A percentile compares a stretch with the other conserved stretches of the same genome.
Conservation (phyloP, 2,113 vertebrate species). For the Arenaria interpres region DNA sequence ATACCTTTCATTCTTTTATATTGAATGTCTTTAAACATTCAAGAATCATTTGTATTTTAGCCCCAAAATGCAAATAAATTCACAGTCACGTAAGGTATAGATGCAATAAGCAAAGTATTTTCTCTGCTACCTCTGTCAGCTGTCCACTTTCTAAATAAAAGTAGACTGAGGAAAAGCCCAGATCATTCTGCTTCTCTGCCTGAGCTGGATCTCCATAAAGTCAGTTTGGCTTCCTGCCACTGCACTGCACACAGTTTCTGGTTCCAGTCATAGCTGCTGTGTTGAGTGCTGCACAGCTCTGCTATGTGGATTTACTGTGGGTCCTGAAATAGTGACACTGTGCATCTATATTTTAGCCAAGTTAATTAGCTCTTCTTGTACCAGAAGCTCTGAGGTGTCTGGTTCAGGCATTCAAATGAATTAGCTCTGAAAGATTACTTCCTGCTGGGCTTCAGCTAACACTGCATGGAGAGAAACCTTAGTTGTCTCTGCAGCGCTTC, state of each 20-base stretch:
- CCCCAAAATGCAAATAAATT: not conserved
- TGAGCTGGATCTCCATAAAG: not conserved
- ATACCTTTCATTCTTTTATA: not conserved
- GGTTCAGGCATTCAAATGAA: not conserved
- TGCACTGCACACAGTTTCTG: not conserved
- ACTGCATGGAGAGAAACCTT: not conserved
- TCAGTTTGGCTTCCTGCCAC: not conserved
- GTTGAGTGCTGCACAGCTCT: not conserved
- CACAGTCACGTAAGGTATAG: rapidly evolving
- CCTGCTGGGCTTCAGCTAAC: not conserved
- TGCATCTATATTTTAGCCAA: not conserved
- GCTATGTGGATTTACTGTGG: not conserved
- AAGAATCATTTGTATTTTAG: not conserved
- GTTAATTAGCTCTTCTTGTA: not conserved
- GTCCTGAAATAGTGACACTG: not conserved
- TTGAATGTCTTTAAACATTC: not conserved
- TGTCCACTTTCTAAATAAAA: not conserved
- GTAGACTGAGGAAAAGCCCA: not conserved
- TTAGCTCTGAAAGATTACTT: not conserved
- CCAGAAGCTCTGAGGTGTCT: not conserved
- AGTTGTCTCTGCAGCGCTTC: not conserved
- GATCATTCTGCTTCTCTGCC: not conserved
- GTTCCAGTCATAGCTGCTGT: not conserved
- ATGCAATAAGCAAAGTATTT: not conserved
- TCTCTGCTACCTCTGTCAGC: not conserved